Evolutionary conservation across 1,140 invertebrate genomes (phyloP).

Genomic region (Chionoecetes opilio): DNA sequence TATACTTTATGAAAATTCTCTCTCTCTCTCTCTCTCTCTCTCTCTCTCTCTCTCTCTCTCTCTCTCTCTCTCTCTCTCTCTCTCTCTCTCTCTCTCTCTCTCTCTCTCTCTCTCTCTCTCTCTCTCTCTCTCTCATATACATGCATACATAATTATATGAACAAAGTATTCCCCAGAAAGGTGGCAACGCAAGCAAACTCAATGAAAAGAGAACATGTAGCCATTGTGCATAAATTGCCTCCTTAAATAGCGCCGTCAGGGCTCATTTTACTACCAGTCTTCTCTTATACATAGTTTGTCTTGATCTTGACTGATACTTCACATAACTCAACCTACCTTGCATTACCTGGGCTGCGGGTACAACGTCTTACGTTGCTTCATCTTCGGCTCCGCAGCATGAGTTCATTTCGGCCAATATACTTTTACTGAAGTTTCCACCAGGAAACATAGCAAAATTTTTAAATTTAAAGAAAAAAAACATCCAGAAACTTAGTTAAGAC

Average conservation of each 20-base stretch:
- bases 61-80: no score
- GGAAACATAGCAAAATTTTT: neutral
- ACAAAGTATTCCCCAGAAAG: no score
- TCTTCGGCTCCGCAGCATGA: neutral
- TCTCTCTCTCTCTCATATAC: no score
- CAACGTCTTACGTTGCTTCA: neutral
- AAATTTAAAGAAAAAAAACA: neutral
- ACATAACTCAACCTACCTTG: neutral
- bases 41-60: no score
- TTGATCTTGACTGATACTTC: neutral
- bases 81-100: no score
- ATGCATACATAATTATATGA: no score
- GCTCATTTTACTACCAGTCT: conserved; percentile 11
- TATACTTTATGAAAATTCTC: no score
- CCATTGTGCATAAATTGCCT: neutral
- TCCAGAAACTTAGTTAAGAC: neutral
- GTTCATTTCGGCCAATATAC: neutral
- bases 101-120: no score
- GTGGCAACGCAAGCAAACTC: neutral
- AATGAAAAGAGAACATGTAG: neutral
- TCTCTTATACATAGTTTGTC: neutral
- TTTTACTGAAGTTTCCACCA: neutral
- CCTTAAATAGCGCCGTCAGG: conserved; percentile 1
- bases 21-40: no score
- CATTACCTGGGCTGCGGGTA: neutral